These are phyloP conservation scores for Solea senegalensis DNA, from an alignment of 2,113 vertebrate species.

Conservation along the genomic window DNA sequence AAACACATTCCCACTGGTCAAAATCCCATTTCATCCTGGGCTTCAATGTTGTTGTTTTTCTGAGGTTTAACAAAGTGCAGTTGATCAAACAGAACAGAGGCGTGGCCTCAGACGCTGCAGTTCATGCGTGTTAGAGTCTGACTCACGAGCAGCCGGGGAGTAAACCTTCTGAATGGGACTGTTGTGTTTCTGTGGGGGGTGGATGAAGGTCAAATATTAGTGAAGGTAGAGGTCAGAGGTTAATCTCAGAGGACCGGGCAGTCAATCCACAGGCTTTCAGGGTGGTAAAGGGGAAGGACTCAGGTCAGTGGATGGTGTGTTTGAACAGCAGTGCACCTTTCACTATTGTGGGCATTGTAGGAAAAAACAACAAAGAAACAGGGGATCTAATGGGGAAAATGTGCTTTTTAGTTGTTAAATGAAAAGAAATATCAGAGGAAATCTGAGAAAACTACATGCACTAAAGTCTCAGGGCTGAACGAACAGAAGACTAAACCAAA, in stretches of 20 bases:
- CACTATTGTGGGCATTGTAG: constrained; percentile 43
- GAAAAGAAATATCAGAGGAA: constrained; percentile 1
- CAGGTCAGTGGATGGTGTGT: constrained; percentile 37
- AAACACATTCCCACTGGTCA: too few relatives aligned
- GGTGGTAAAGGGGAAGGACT: constrained; percentile 3
- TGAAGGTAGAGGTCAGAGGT: constrained; percentile 54
- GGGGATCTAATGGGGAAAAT: constrained; percentile 14
- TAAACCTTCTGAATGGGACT: constrained; percentile 45
- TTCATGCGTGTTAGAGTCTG: not conserved
- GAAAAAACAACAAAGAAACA: constrained; percentile 43
- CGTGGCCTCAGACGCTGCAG: constrained; percentile 22
- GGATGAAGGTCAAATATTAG: constrained; percentile 51
- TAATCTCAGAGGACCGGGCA: constrained; percentile 42
- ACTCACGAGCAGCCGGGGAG: constrained; percentile 26
- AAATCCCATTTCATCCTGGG: too few relatives aligned
- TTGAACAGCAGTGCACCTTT: constrained; percentile 31
- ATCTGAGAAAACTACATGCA: not conserved
- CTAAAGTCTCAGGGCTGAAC: not conserved
- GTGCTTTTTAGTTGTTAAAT: constrained; percentile 25
- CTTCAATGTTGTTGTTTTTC: too few relatives aligned
- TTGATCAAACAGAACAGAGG: too few relatives aligned
- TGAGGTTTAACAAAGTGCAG: too few relatives aligned
- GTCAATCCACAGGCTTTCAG: constrained; percentile 42
- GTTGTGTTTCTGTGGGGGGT: constrained; percentile 34
- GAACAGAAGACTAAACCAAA: constrained; percentile 7